Evolutionary conservation across 2,888 invertebrate species (phyloP).

Genomic region (Drosophila multiciliata): DNA sequence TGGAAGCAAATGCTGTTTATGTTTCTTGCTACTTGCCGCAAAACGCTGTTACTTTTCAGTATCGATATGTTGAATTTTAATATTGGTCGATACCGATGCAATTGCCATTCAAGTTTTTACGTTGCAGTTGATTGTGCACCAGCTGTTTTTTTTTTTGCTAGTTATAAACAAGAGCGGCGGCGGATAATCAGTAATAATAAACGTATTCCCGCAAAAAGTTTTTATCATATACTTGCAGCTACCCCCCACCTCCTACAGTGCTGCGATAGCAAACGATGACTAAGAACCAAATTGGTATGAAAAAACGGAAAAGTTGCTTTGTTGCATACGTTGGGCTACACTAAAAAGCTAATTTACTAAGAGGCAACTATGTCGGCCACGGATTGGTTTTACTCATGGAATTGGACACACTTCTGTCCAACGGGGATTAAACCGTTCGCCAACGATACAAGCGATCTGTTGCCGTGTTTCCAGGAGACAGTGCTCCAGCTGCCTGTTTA

Average conservation of each 20-base stretch:
- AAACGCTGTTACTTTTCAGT: background rate
- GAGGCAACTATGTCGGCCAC: conserved; percentile 47
- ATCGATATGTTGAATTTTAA: background rate
- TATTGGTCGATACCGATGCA: background rate
- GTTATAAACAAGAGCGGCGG: conserved; percentile 42
- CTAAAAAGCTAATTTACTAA: background rate
- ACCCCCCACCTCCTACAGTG: conserved; percentile 6
- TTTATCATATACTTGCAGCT: conserved; percentile 39
- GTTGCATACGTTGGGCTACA: conserved; percentile 1
- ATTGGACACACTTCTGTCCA: conserved; percentile 91
- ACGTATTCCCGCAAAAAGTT: conserved; percentile 24
- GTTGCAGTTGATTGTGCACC: conserved; percentile 10
- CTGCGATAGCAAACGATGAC: conserved; percentile 46
- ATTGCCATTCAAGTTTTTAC: conserved; percentile 25
- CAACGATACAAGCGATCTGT: conserved; percentile 89
- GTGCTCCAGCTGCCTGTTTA: conserved; percentile 91
- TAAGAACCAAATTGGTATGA: conserved; percentile 66
- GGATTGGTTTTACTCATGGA: conserved; percentile 86
- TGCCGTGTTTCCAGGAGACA: conserved; percentile 94
- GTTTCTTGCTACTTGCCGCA: background rate
- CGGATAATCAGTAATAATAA: conserved; percentile 45
- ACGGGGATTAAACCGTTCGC: conserved; percentile 90
- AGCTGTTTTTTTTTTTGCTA: conserved; percentile 34
- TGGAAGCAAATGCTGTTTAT: no score
- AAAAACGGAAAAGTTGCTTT: conserved; percentile 27